A percentile compares a stretch with the other conserved stretches of the same genome.
Conservation (phyloP, 2,888 invertebrate genomes). For the Anthophora plumipes region DNA sequence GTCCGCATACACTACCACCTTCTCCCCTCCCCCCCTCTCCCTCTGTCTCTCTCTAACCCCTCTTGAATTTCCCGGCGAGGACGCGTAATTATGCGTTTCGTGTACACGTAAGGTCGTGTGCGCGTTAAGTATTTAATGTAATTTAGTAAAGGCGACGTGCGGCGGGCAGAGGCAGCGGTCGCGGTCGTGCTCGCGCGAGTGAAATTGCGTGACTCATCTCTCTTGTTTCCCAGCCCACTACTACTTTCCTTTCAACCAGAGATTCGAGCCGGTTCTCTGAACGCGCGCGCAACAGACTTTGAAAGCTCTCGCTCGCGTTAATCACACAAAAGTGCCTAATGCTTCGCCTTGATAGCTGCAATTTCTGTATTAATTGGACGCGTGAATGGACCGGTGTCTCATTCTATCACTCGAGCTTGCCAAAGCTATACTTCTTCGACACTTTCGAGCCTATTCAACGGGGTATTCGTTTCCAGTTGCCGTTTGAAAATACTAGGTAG, state of each 20-base stretch:
- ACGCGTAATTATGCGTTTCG: constrained; percentile 57
- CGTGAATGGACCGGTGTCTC: constrained; percentile 25
- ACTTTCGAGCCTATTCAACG: constrained; percentile 9
- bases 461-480: background rate
- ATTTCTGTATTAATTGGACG: constrained; percentile 56
- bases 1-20: background rate
- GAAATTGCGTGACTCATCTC: constrained; percentile 27
- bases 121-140: constrained; percentile 51
- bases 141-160: constrained; percentile 41
- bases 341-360: constrained; percentile 49
- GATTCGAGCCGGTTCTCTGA: constrained; percentile 18
- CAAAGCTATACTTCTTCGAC: background rate
- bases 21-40: too few relatives aligned
- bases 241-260: constrained; percentile 41
- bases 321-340: constrained; percentile 50
- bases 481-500: too few relatives aligned
- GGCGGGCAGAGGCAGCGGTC: background rate
- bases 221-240: constrained; percentile 35
- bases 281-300: constrained; percentile 9
- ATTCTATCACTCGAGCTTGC: constrained; percentile 12
- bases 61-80: constrained; percentile 49
- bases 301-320: constrained; percentile 44
- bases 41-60: constrained; percentile 19
- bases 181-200: background rate
- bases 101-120: constrained; percentile 21